A percentile compares a stretch with the other conserved stretches of the same genome.
Evolutionary conservation across 2,797 vertebrate genomes (phyloP).

Genomic region (Crotalus adamanteus): DNA sequence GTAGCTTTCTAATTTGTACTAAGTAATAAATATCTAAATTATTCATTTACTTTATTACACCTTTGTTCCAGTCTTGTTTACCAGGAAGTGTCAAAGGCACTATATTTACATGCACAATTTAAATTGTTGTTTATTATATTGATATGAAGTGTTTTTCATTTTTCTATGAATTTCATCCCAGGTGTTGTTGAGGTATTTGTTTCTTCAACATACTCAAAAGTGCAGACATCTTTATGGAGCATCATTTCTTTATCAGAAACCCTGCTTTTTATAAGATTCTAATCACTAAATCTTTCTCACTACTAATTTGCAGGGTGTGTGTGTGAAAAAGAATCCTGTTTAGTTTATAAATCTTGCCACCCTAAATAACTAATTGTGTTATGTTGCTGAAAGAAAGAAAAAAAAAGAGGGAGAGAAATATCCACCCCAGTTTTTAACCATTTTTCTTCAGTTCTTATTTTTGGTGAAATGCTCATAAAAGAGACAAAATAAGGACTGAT

Average conservation of each 20-base stretch:
- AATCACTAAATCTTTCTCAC: slow-evolving; percentile 34
- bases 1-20: background rate
- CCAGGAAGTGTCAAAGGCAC: background rate
- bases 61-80: slow-evolving; percentile 17
- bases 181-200: slow-evolving; percentile 10
- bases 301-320: slow-evolving; percentile 35
- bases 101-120: background rate
- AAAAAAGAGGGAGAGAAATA: background rate
- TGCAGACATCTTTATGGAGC: slow-evolving; percentile 18
- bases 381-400: background rate
- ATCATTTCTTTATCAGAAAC: slow-evolving; percentile 44
- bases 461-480: slow-evolving; percentile 26
- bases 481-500: slow-evolving; percentile 55
- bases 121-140: background rate
- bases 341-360: slow-evolving; percentile 48
- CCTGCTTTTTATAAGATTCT: slow-evolving; percentile 39
- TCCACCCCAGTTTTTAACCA: slow-evolving; percentile 28
- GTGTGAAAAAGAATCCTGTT: slow-evolving; percentile 33
- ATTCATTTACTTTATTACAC: background rate
- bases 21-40: slow-evolving; percentile 3
- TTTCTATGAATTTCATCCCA: slow-evolving; percentile 34
- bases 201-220: slow-evolving; percentile 11
- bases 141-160: slow-evolving; percentile 42
- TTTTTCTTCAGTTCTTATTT: slow-evolving; percentile 47
- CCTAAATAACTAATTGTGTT: slow-evolving; percentile 41